phyloP scores from a whole-genome alignment of 2,888 invertebrate genomes.

The Oligia latruncula region DNA sequence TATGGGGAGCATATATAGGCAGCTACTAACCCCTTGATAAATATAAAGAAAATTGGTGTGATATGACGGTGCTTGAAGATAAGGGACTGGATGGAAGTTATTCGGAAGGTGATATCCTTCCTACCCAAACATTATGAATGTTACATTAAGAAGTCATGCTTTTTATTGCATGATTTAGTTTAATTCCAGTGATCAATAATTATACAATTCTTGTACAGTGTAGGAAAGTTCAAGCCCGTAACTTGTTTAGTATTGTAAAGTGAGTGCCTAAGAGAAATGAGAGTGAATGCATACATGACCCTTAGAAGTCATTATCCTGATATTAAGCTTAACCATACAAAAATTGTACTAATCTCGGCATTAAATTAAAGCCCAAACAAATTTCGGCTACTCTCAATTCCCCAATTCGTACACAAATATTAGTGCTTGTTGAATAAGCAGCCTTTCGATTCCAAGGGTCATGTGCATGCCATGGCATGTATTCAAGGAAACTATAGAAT shows the following conservation, averaged over 20 bases:
- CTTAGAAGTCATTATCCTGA: not conserved
- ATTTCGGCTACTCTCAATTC: not conserved
- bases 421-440: not conserved
- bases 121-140: slow-evolving; percentile 20
- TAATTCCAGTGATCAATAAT: not conserved
- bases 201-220: not conserved
- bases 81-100: not conserved
- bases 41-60: slow-evolving; percentile 13
- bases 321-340: too few relatives aligned
- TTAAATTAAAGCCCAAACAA: not conserved
- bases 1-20: slow-evolving; percentile 2
- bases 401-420: not conserved
- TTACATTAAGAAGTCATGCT: slow-evolving; percentile 14
- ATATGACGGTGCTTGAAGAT: slow-evolving; percentile 37
- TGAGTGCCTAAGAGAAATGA: slow-evolving; percentile 27
- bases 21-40: slow-evolving; percentile 16
- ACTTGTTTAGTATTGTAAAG: slow-evolving; percentile 14
- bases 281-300: slow-evolving; percentile 19
- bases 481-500: slow-evolving; percentile 12
- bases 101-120: too few relatives aligned
- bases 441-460: slow-evolving; percentile 7
- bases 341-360: too few relatives aligned
- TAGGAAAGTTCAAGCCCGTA: not conserved
- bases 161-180: not conserved
- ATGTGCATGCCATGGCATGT: slow-evolving; percentile 19